Conservation (phyloP, 2,888 invertebrate species). For the Caenorhabditis zanzibari region DNA sequence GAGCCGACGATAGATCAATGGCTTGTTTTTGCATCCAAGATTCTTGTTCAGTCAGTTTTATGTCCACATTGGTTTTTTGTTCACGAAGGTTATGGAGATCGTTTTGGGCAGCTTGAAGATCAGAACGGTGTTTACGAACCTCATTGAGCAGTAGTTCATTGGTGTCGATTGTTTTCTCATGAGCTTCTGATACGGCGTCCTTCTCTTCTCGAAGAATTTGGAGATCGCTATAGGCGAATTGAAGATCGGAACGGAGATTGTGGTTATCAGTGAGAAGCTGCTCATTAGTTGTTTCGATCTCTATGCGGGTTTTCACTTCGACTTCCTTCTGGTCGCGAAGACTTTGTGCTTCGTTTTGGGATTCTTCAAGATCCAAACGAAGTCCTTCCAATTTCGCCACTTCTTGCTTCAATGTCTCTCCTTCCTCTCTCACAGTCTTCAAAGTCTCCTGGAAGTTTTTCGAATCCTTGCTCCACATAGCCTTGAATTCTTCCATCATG, state of each 20-base stretch:
- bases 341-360: too few species aligned
- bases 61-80: neutral
- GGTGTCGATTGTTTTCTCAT: too few species aligned
- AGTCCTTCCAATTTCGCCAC: neutral
- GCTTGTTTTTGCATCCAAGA: neutral
- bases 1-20: neutral
- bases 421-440: neutral
- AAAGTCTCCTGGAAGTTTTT: slow-evolving; percentile 3
- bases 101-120: neutral
- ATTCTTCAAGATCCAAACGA: too few species aligned
- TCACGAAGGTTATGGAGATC: neutral
- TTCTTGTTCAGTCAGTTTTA: neutral
- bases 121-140: neutral
- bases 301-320: too few species aligned
- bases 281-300: neutral
- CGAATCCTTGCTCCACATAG: slow-evolving; percentile 27
- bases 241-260: too few species aligned
- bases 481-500: slow-evolving; percentile 29
- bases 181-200: too few species aligned
- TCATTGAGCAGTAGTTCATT: too few species aligned
- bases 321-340: too few species aligned
- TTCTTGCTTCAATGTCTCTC: neutral
- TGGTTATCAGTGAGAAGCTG: neutral
- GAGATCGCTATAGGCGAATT: too few species aligned
- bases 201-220: too few species aligned